Base-by-base conservation (phyloP, 2,888 invertebrate genomes). In the Drosophila tripunctata region DNA sequence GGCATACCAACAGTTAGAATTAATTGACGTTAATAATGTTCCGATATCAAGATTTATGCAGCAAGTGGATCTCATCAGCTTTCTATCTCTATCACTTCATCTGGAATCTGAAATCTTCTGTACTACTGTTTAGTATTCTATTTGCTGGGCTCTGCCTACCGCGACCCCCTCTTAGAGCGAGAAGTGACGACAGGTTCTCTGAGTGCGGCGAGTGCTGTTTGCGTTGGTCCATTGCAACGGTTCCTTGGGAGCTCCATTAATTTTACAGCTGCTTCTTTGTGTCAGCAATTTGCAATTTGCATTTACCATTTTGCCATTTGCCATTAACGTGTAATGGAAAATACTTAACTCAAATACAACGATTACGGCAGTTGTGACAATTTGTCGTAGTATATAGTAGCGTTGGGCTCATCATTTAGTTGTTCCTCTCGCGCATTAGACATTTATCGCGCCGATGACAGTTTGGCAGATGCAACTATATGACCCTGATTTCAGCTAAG, bases 11-110 rank as follows among this genome's bases (percentile, higher is more conserved):
- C 81, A 86, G 81, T 81, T 81, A 71, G 75, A 84, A 81, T 81
- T 81, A 81, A 81, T 84, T 81, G 81, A 87, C 81, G 84, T 81
- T 87, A 87, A 81, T 81, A 81, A 86, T 87, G 81, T 80, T 71
- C 58, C 87, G 68, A 81, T 81, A 86, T 80, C 81, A 60, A 80
- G 87, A 86, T 80, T 81, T 80, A 77, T 80, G 66, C 74, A 43
- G 22, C 7, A 19, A 24, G 40, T 38, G 48, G n/a, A 48, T 30
- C 51, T 51, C 51, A 38, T 30, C 36, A 31, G 4, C 24, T 8
- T 10, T 27, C 27, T 27, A 8, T 27, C 27, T 27, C 24, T 24
- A 8, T 24, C 36, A 27, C 54, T 55, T 65, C 63, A 55, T 52
- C 75, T 58, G 24, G 58, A 51, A 40, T 45, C 54, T 50, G 40